These are phyloP conservation scores for Adelges cooleyi DNA, from an alignment of 1,140 invertebrate genomes.

Conservation along the genomic window DNA sequence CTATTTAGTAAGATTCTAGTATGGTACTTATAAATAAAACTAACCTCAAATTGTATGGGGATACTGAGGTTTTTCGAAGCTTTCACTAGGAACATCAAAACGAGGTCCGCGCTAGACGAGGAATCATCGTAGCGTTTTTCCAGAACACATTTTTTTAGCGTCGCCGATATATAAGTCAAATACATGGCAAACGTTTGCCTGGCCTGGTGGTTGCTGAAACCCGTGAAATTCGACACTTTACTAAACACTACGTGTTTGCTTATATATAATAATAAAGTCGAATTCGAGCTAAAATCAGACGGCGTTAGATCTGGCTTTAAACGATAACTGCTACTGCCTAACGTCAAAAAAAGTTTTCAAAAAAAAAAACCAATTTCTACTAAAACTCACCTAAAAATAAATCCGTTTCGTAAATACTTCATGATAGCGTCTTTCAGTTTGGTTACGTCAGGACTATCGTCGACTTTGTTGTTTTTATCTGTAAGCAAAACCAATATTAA, in stretches of 20 bases:
- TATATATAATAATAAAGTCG: too few species aligned
- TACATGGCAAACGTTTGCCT: background rate
- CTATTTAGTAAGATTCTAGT: too few species aligned
- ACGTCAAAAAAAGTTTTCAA: too few species aligned
- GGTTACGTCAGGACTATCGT: background rate
- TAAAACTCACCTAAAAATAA: constrained; percentile 45
- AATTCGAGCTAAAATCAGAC: too few species aligned
- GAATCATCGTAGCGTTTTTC: background rate
- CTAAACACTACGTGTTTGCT: too few species aligned
- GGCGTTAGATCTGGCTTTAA: too few species aligned
- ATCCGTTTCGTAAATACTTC: constrained; percentile 41
- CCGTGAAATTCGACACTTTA: too few species aligned
- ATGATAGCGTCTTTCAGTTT: constrained; percentile 36
- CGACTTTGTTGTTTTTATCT: background rate
- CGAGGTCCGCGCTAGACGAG: background rate
- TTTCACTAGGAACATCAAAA: constrained; percentile 3
- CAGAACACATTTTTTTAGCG: constrained; percentile 1
- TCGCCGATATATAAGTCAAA: constrained; percentile 1
- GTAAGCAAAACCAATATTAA: background rate
- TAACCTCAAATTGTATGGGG: constrained; percentile 11
- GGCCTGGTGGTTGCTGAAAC: background rate
- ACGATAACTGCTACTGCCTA: too few species aligned
- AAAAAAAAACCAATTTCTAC: too few species aligned
- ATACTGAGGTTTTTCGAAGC: constrained; percentile 3
- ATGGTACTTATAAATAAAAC: background rate